phyloP scores from a whole-genome alignment of 2,113 vertebrate genomes.

The Nyctibius bracteatus region DNA sequence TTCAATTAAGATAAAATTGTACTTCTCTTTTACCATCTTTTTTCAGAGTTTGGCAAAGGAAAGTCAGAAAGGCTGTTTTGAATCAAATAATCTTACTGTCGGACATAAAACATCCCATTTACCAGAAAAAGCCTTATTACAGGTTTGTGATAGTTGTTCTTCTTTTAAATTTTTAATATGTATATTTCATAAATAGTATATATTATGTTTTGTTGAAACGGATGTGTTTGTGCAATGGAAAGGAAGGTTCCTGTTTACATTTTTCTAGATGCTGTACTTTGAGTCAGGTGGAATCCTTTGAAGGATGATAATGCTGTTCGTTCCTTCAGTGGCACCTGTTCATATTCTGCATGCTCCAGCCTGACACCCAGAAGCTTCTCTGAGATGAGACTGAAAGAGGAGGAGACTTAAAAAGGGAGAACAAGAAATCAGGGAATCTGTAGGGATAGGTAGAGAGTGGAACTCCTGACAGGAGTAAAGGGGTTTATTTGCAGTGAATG shows the following conservation, averaged over 20 bases:
- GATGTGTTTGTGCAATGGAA: not conserved
- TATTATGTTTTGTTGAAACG: not conserved
- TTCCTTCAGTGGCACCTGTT: not conserved
- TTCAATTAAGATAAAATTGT: not conserved
- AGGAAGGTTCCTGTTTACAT: not conserved
- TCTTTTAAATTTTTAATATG: not conserved
- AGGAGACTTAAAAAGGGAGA: not conserved
- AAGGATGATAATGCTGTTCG: not conserved
- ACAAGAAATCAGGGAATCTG: not conserved
- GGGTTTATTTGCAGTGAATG: not conserved
- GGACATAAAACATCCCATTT: slow-evolving; percentile 15
- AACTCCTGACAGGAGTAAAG: not conserved
- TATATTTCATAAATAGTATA: not conserved
- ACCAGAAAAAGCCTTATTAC: slow-evolving; percentile 40
- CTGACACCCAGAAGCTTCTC: not conserved
- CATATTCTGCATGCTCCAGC: not conserved
- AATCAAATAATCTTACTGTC: not conserved
- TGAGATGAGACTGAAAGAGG: not conserved
- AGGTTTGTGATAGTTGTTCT: slow-evolving; percentile 5
- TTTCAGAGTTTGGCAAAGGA: slow-evolving; percentile 14
- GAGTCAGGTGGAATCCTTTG: not conserved
- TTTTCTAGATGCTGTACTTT: not conserved
- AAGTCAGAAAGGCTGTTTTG: not conserved
- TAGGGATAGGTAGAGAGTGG: not conserved
- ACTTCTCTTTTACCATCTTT: not conserved